These are phyloP conservation scores for Tuta absoluta DNA, from an alignment of 2,888 invertebrate species.

Conservation along the genomic window DNA sequence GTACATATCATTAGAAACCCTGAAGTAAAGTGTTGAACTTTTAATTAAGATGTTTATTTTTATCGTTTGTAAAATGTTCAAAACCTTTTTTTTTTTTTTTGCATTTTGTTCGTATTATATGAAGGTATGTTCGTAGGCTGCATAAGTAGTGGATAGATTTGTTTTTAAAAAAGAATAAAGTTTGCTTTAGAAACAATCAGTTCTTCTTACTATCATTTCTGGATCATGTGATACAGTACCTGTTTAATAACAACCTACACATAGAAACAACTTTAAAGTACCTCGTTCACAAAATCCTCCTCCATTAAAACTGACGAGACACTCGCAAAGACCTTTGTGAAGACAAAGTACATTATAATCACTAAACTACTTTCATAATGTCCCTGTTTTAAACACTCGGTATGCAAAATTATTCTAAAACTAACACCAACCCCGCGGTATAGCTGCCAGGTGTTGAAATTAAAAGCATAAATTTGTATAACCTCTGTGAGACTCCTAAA, in stretches of 20 bases:
- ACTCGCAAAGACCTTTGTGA: slow-evolving; percentile 12
- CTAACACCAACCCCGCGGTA: slow-evolving; percentile 29
- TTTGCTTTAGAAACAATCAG: too few species aligned
- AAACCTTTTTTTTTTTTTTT: too few species aligned
- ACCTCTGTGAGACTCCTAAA: slow-evolving; percentile 39
- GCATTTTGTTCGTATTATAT: too few species aligned
- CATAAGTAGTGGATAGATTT: too few species aligned
- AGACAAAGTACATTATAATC: slow-evolving; percentile 19
- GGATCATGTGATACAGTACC: not conserved
- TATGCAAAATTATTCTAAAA: slow-evolving; percentile 27
- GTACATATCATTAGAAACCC: too few species aligned
- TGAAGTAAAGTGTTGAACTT: too few species aligned
- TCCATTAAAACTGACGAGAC: slow-evolving; percentile 14
- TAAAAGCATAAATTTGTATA: slow-evolving; percentile 55
- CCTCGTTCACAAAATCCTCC: not conserved
- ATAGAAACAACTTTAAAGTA: not conserved
- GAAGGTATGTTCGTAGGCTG: too few species aligned
- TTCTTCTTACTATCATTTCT: too few species aligned
- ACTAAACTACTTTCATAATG: slow-evolving; percentile 17
- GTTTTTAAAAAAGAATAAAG: too few species aligned
- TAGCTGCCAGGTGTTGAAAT: slow-evolving; percentile 47
- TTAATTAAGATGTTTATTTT: too few species aligned
- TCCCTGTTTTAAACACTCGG: slow-evolving; percentile 10
- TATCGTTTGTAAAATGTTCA: too few species aligned
- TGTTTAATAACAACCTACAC: not conserved